These are phyloP conservation scores for Scolopax bukidnonensis DNA, from an alignment of 2,797 vertebrate genomes.

Conservation along the genomic window DNA sequence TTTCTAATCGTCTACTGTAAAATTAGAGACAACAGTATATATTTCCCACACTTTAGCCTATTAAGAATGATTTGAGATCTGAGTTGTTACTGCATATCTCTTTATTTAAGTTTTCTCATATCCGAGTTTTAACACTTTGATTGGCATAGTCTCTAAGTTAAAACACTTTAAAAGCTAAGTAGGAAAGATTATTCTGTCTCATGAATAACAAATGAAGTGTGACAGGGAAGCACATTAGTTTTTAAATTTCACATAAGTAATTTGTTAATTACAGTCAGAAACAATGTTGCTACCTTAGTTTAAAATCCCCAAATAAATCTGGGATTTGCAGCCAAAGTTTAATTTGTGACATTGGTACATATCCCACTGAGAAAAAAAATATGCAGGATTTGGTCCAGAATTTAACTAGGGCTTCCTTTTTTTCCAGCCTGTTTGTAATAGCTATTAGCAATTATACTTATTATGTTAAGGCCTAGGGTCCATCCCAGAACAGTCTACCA, in stretches of 20 bases:
- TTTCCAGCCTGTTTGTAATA: background rate
- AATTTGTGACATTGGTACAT: background rate
- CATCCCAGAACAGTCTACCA: background rate
- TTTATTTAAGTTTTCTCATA: background rate
- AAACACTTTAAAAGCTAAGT: background rate
- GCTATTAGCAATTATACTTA: background rate
- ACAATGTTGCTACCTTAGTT: background rate
- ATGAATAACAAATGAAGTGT: slow-evolving; percentile 13
- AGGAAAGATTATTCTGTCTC: background rate
- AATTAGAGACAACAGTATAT: background rate
- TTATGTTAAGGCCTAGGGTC: background rate
- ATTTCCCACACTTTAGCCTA: background rate
- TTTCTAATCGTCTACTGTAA: background rate
- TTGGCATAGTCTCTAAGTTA: background rate
- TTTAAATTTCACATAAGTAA: background rate
- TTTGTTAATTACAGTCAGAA: slow-evolving; percentile 28
- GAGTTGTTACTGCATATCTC: background rate
- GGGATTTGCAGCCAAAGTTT: background rate
- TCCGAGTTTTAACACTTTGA: background rate
- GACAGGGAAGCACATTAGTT: background rate
- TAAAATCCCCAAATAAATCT: background rate
- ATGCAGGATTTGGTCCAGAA: background rate
- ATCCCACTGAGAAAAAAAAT: background rate
- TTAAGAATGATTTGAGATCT: background rate
- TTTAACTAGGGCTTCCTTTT: background rate